These are phyloP conservation scores for Lasius fuliginosus DNA, from an alignment of 2,888 invertebrate genomes.

Conservation along the genomic window DNA sequence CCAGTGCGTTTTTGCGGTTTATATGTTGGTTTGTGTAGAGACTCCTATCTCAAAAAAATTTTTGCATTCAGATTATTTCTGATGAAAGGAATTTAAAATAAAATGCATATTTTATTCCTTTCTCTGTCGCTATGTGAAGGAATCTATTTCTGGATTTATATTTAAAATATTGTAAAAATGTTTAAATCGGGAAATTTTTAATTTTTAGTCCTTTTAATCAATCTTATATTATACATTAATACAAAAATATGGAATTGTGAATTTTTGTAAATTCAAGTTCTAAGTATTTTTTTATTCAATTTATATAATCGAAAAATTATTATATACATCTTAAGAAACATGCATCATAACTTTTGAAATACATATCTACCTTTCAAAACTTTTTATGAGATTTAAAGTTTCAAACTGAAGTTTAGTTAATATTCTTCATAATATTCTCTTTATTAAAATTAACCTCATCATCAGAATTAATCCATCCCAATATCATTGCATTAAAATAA, in stretches of 20 bases:
- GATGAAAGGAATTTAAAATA: conserved; percentile 5
- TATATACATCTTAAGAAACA: background rate
- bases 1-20: conserved; percentile 31
- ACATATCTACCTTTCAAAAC: background rate
- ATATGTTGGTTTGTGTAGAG: background rate
- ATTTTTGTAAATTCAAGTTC: background rate
- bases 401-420: background rate
- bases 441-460: background rate
- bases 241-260: background rate
- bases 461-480: background rate
- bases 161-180: conserved; percentile 2
- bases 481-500: background rate
- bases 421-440: background rate
- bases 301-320: background rate
- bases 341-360: background rate
- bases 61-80: conserved; percentile 30
- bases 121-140: background rate
- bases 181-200: background rate
- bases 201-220: background rate
- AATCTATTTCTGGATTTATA: background rate
- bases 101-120: conserved; percentile 7
- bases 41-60: conserved; percentile 19
- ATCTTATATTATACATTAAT: background rate
- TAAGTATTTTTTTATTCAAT: conserved; percentile 10
- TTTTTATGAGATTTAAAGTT: background rate